A percentile compares a stretch with the other conserved stretches of the same genome.
Evolutionary conservation across 2,113 vertebrate genomes (phyloP).

Genomic region (Trochalopteron elliotii): DNA sequence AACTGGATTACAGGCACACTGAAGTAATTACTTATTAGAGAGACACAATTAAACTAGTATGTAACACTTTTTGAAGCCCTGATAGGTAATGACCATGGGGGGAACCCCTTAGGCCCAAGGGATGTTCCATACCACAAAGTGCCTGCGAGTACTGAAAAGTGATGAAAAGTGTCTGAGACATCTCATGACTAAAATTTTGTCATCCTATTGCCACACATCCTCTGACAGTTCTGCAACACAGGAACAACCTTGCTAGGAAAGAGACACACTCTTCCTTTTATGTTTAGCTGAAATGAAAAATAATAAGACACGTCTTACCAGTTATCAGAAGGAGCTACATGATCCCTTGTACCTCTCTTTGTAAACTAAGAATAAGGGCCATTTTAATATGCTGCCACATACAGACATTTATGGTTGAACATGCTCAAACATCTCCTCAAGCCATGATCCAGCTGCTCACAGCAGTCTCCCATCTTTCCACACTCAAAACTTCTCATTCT

Average conservation of each 20-base stretch:
- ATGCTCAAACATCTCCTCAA: not conserved
- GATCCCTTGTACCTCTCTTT: not conserved
- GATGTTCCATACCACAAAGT: not conserved
- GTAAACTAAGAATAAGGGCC: not conserved
- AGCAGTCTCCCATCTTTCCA: not conserved
- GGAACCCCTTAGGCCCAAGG: not conserved
- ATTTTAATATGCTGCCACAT: not conserved
- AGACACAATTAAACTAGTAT: not conserved
- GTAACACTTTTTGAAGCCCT: not conserved
- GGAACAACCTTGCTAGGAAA: not conserved
- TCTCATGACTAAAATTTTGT: not conserved
- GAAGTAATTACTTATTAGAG: conserved; percentile 1
- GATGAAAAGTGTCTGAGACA: not conserved
- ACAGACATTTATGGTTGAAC: not conserved
- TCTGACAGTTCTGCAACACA: not conserved
- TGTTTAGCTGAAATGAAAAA: not conserved
- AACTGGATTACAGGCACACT: not conserved
- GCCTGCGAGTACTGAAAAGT: not conserved
- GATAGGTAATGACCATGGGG: not conserved
- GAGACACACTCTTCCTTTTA: not conserved
- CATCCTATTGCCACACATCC: not conserved
- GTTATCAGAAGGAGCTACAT: not conserved
- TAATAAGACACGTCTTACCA: not conserved
- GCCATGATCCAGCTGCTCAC: not conserved
- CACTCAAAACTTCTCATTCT: not conserved